Base-by-base conservation (phyloP, 1,140 invertebrate species). In the Euglossa dilemma region DNA sequence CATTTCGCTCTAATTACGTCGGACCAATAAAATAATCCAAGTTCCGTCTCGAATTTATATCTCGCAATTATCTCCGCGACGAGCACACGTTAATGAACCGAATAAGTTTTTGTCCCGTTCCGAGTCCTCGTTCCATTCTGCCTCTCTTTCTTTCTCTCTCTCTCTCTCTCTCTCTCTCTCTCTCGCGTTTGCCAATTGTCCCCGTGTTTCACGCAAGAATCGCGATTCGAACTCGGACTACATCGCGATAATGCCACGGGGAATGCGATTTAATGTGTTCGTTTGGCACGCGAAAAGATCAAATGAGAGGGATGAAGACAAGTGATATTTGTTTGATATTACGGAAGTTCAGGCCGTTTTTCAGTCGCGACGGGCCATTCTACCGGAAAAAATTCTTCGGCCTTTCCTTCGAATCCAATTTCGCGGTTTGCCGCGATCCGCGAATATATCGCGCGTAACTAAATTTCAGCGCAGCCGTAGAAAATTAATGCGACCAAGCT, bases 371-470 rank as follows among this genome's bases (percentile, higher is more conserved):
- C 20, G 12, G 23, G 16, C 4, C 18, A 43, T n/a, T 56, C 12
- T 18, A 3, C 14, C 9, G 6, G n/a, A 67, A 52, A 43, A 64
- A 75, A 76, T 54, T 76, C 28, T 45, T 45, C 16, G 14, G 23
- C 36, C 47, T 64, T 43, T 20, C 14, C 61, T 18, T 66, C 61
- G 61, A 23, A 66, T 54, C 47, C 47, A 76, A 66, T 66, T 76
- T 76, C 61, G 74, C 61, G 45, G 45, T 64, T 76, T 52, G 6
- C 45, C 47, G 12, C 36, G 47, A 66, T 54, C 23, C 61, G 12
- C 25, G 61, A 76, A 76, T 75, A 75, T 75, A 75, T 75, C 73
- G 57, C n/a, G n/a, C 57, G 56, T 61, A 75, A 63, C 57, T 75
- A 75, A 75, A 75, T 61, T 63, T 75, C 57, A 50, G 18, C 43